Evolutionary conservation across 1,140 invertebrate genomes (phyloP).

Genomic region (Protaetia brevitarsis): DNA sequence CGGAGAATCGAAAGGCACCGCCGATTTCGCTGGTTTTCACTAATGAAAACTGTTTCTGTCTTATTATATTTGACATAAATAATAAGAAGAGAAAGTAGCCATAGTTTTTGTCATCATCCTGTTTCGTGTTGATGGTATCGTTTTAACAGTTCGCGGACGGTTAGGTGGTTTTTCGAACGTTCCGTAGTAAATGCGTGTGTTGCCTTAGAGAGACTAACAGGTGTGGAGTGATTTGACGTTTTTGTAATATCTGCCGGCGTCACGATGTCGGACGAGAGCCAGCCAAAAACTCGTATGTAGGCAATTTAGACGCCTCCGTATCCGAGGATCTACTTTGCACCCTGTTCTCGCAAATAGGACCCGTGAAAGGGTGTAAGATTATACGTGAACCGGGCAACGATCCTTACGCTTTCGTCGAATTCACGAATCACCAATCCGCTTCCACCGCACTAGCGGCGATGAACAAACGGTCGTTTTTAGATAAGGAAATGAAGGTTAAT

Average conservation of each 20-base stretch:
- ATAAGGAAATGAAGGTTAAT: conserved; percentile 99
- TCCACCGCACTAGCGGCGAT: conserved; percentile 93
- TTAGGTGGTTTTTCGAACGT: not conserved
- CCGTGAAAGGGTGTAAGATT: conserved; percentile 97
- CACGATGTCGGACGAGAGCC: conserved; percentile 69
- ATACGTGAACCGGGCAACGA: conserved; percentile 95
- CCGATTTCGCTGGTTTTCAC: not conserved
- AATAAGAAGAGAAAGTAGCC: conserved; percentile 42
- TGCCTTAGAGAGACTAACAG: conserved; percentile 1
- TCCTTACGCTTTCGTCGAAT: conserved; percentile 98
- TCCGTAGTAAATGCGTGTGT: conserved; percentile 11
- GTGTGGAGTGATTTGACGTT: conserved; percentile 24
- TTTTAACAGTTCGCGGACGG: not conserved
- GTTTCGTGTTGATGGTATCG: conserved; percentile 23
- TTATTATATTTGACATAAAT: conserved; percentile 41
- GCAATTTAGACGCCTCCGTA: conserved; percentile 90
- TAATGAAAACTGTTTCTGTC: conserved; percentile 22
- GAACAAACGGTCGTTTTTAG: conserved; percentile 94
- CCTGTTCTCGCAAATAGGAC: conserved; percentile 93
- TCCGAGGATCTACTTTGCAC: conserved; percentile 92
- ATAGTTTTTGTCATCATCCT: conserved; percentile 43
- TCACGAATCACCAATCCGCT: conserved; percentile 88
- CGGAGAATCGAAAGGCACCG: not conserved
- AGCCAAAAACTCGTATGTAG: conserved; percentile 92
- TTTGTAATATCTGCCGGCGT: conserved; percentile 38